These are phyloP conservation scores for Epinotia brunnichana DNA, from an alignment of 2,888 invertebrate species.

Conservation along the genomic window DNA sequence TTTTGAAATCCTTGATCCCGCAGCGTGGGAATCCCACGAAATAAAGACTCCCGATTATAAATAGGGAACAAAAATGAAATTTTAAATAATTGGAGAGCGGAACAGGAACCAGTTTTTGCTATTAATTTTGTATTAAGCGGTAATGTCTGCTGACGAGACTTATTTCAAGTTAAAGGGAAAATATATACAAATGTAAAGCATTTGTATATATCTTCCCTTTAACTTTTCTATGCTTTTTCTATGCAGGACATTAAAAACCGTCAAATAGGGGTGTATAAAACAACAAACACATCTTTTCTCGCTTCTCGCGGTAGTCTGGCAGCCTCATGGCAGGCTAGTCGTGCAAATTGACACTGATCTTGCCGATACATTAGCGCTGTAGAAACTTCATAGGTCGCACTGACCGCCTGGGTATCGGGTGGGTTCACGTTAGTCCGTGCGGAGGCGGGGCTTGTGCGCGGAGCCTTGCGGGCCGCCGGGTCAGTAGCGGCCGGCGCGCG, in stretches of 20 bases:
- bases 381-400: not conserved
- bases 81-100: not conserved
- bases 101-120: not conserved
- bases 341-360: not conserved
- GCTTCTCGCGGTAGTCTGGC: not conserved
- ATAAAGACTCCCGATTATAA: no score
- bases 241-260: no score
- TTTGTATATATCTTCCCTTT: no score
- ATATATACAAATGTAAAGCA: no score
- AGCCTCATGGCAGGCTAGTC: no score
- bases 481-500: conserved; percentile 83
- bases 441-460: not conserved
- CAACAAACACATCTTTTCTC: not conserved
- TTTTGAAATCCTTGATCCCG: no score
- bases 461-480: conserved; percentile 31
- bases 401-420: not conserved
- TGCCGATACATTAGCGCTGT: not conserved
- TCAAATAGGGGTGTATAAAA: no score
- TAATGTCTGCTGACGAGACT: no score
- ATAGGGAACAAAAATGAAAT: not conserved
- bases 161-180: no score
- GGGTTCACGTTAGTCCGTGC: not conserved
- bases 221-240: no score
- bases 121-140: no score
- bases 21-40: no score